These are phyloP conservation scores for Leucophenga varia DNA, from an alignment of 1,140 invertebrate species.

Conservation along the genomic window DNA sequence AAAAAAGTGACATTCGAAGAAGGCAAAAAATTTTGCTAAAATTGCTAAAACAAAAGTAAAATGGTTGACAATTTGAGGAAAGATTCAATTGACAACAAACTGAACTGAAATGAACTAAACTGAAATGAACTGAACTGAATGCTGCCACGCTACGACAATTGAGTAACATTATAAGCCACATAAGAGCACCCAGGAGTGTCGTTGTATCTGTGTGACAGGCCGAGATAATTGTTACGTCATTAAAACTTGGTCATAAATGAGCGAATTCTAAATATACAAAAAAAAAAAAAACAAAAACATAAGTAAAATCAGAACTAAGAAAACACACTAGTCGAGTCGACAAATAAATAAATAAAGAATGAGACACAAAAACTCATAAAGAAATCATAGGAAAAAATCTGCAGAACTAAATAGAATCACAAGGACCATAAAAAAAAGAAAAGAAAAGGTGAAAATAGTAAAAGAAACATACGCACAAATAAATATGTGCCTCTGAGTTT, in stretches of 20 bases:
- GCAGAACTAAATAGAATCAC: no score
- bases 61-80: neutral
- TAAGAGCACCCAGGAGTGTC: slow-evolving; percentile 44
- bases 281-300: slow-evolving; percentile 2
- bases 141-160: slow-evolving; percentile 10
- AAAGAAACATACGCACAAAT: neutral
- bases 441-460: neutral
- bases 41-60: no score
- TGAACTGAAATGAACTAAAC: no score
- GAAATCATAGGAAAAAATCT: neutral
- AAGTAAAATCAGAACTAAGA: slow-evolving; percentile 1
- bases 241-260: slow-evolving; percentile 22
- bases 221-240: slow-evolving; percentile 52
- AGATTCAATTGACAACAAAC: slow-evolving; percentile 46
- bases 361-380: slow-evolving; percentile 11
- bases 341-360: slow-evolving; percentile 29
- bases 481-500: no score
- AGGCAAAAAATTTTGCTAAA: no score
- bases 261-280: slow-evolving; percentile 22
- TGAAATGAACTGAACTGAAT: no score
- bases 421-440: no score
- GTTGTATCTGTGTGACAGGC: slow-evolving; percentile 34
- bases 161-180: slow-evolving; percentile 14
- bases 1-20: slow-evolving; percentile 19
- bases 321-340: neutral